Evolutionary conservation across 2,797 vertebrate species (phyloP).

Genomic region (Macropodus opercularis): DNA sequence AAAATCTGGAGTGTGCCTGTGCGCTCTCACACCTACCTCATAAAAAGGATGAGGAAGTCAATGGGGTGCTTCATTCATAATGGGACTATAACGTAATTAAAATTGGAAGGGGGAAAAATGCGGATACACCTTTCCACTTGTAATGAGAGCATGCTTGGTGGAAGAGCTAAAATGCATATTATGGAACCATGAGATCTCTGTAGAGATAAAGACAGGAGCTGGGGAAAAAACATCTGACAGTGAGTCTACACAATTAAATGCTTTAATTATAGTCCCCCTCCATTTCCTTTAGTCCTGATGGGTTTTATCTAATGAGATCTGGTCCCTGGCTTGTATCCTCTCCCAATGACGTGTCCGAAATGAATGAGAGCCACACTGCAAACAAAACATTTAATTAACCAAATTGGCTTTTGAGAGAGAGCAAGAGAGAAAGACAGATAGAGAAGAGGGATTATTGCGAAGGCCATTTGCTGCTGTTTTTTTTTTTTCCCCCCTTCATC

Average conservation of each 20-base stretch:
- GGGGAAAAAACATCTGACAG: constrained; percentile 85
- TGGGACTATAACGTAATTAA: constrained; percentile 82
- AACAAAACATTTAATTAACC: constrained; percentile 99
- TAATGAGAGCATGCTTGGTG: constrained; percentile 80
- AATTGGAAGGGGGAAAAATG: constrained; percentile 69
- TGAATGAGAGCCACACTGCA: constrained; percentile 99
- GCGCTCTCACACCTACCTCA: constrained; percentile 66
- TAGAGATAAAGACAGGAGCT: constrained; percentile 85
- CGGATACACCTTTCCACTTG: constrained; percentile 79
- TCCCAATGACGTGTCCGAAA: constrained; percentile 98
- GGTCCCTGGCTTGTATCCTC: constrained; percentile 98
- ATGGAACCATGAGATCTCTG: constrained; percentile 88
- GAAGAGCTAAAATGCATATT: constrained; percentile 81
- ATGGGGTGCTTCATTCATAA: constrained; percentile 79
- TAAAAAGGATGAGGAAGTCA: constrained; percentile 77
- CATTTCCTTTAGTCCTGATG: constrained; percentile 99
- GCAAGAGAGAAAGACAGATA: constrained; percentile 76
- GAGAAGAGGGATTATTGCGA: constrained; percentile 80
- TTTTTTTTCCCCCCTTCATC: constrained; percentile 59
- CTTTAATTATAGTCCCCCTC: constrained; percentile 99
- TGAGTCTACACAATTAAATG: constrained; percentile 99
- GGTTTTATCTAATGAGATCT: constrained; percentile 99
- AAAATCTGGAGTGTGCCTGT: constrained; percentile 71
- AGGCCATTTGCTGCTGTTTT: constrained; percentile 74
- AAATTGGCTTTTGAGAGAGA: constrained; percentile 98